Conservation (phyloP, 2,888 invertebrate species). For the Tipula vernalis region DNA sequence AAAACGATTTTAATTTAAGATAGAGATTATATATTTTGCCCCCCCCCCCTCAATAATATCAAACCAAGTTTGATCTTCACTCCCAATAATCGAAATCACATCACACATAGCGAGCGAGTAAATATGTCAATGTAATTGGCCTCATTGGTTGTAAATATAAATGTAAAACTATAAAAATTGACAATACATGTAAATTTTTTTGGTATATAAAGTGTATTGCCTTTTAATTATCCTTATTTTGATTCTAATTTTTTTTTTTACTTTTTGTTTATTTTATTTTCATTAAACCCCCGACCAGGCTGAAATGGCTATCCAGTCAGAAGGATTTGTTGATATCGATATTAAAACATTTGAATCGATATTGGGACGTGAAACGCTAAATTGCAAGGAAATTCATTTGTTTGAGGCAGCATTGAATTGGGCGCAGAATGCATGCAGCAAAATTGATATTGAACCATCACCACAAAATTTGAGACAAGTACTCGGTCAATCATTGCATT, state of each 20-base stretch:
- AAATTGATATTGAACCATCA: slow-evolving; percentile 70
- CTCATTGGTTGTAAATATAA: neutral
- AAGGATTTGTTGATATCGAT: slow-evolving; percentile 93
- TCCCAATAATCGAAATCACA: neutral
- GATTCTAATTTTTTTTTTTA: slow-evolving; percentile 11
- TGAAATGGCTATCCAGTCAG: slow-evolving; percentile 90
- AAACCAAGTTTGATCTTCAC: neutral
- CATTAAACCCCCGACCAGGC: slow-evolving; percentile 40
- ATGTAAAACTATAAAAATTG: neutral
- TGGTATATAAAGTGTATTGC: slow-evolving; percentile 36
- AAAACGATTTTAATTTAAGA: neutral
- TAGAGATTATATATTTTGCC: neutral
- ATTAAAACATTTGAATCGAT: slow-evolving; percentile 85
- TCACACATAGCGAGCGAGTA: neutral
- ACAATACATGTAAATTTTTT: slow-evolving; percentile 5
- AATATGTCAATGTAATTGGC: neutral
- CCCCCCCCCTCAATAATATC: neutral
- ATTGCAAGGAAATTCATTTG: slow-evolving; percentile 84
- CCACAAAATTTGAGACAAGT: slow-evolving; percentile 67
- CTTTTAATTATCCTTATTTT: slow-evolving; percentile 36
- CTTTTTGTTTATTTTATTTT: slow-evolving; percentile 26
- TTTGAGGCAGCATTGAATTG: slow-evolving; percentile 86
- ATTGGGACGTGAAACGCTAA: slow-evolving; percentile 82
- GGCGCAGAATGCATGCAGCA: slow-evolving; percentile 82
- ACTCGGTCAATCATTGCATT: slow-evolving; percentile 65